These are phyloP conservation scores for Falco punctatus DNA, from an alignment of 2,113 vertebrate species.

Conservation along the genomic window DNA sequence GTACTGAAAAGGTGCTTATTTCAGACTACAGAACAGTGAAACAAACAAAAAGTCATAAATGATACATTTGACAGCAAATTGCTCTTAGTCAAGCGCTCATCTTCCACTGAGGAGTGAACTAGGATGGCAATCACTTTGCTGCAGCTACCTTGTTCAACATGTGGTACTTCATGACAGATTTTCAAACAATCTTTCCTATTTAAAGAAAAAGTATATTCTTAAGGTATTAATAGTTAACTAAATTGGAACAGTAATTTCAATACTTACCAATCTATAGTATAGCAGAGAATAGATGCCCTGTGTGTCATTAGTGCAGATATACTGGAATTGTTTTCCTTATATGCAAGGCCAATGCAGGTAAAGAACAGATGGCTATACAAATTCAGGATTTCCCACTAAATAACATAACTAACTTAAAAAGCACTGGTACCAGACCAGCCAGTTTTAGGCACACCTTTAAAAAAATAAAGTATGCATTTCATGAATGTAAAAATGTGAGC, in stretches of 20 bases:
- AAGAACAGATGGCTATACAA: conserved; percentile 52
- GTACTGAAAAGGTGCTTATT: conserved; percentile 28
- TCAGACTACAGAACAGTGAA: not conserved
- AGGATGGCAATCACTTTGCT: not conserved
- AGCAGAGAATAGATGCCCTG: conserved; percentile 11
- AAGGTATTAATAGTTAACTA: not conserved
- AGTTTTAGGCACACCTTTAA: conserved; percentile 69
- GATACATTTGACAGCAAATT: not conserved
- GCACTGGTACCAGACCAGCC: conserved; percentile 67
- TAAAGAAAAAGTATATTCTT: not conserved
- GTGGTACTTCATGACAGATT: not conserved
- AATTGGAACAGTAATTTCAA: not conserved
- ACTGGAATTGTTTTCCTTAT: not conserved
- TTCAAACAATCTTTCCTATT: not conserved
- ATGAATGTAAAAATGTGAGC: not conserved
- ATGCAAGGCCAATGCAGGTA: conserved; percentile 55
- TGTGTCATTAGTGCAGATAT: not conserved
- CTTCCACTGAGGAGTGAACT: not conserved
- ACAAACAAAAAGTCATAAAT: not conserved
- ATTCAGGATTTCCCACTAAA: conserved; percentile 14
- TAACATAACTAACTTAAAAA: conserved; percentile 47
- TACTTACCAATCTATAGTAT: not conserved
- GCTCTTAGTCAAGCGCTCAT: not conserved
- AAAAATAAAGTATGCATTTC: conserved; percentile 39
- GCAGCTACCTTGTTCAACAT: not conserved